Evolutionary conservation across 2,113 vertebrate species (phyloP).

Genomic region (Chinchilla lanigera): DNA sequence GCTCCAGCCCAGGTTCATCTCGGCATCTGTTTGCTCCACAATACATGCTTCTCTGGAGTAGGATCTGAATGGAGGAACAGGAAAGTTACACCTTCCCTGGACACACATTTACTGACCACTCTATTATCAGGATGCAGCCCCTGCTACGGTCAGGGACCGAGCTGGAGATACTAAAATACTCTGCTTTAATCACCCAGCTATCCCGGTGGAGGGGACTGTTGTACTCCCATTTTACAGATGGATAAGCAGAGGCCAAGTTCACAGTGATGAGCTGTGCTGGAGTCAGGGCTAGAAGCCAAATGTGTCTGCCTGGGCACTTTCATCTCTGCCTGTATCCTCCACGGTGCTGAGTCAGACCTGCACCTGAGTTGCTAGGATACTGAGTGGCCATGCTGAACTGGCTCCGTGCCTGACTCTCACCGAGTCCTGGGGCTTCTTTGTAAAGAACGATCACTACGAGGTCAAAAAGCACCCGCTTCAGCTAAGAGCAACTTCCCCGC

Average conservation of each 20-base stretch:
- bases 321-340: not conserved
- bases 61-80: too few relatives aligned
- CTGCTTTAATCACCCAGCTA: not conserved
- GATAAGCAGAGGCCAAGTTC: not conserved
- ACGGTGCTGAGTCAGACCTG: rapidly evolving
- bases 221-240: not conserved
- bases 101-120: not conserved
- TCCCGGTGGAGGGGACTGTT: not conserved
- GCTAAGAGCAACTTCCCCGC: not conserved
- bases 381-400: not conserved
- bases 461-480: too few relatives aligned
- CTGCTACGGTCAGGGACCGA: not conserved
- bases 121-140: not conserved
- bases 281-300: not conserved
- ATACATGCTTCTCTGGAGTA: not conserved
- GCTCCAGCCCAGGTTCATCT: too few relatives aligned
- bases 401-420: not conserved
- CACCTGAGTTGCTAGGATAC: not conserved
- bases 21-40: rapidly evolving
- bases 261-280: rapidly evolving
- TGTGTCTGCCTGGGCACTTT: not conserved
- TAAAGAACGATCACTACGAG: not conserved
- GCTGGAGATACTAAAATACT: not conserved
- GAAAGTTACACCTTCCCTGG: not conserved
- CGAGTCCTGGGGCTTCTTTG: not conserved